Base-by-base conservation (phyloP, 2,888 invertebrate species). In the Seira ritae region DNA sequence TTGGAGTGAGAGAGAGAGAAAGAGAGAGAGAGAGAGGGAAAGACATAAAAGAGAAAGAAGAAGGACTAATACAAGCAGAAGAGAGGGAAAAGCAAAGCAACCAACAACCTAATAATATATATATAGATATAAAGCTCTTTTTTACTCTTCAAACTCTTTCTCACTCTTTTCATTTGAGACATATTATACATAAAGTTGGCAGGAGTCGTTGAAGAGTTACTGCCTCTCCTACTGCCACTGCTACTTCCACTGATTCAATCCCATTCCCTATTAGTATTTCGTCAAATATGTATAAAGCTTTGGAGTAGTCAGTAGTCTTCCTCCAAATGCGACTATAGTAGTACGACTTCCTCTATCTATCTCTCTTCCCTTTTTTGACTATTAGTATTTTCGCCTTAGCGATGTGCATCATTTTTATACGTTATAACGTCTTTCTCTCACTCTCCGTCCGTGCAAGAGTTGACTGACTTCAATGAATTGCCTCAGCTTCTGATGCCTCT, bases 161-260 rank as follows among this genome's bases (percentile, higher is more conserved):
- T 62, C 69, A 50, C 69, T 60, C 37, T 68, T 75, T 77, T 73
- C 71, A 83, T 83, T 83, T 83, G 78, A 83, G 78, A 83, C 83
- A 78, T 82, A 82, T 83, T 83, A 83, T 83, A 83, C 83, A 83
- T 82, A 82, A 82, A 83, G 83, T 83, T 83, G 83, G 83, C 82
- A 82, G 82, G 73, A 82, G 82, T 82, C 81, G 81, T 74, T 79
- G 78, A 83, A 83, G 83, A 83, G 83, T 77, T 82, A 55, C 70
- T 70, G 78, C 69, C 62, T 69, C 77, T 77, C 19, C 65, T 73
- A 31, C 72, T 80, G 72, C 31, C 8, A 2, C 65, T 73, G 55
- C 72, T 80, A 67, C 31, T 31, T 8, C 65, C 75, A 70, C 80
- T 75, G 75, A 80, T 75, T 80, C 80, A 80, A 74, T 80, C 50